Conservation (phyloP, 2,888 invertebrate genomes). For the Callinectes sapidus region DNA sequence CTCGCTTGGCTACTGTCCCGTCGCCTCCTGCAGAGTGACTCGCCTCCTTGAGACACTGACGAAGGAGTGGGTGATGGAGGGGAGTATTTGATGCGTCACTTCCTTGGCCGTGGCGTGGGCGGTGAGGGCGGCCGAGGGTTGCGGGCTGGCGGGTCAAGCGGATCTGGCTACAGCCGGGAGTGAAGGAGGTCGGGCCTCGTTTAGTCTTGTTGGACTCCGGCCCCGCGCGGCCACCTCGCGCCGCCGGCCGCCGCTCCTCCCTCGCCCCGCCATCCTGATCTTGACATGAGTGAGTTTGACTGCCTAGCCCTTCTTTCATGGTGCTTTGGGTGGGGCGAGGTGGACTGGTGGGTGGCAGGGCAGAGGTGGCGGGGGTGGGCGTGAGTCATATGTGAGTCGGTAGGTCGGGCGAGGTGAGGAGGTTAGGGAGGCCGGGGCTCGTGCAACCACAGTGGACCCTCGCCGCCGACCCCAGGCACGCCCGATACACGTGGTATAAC, state of each 20-base stretch:
- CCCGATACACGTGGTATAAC: constrained; percentile 57
- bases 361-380: not conserved
- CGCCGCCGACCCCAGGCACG: constrained; percentile 55
- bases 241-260: not conserved
- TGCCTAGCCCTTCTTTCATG: not conserved
- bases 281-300: constrained; percentile 9
- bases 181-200: constrained; percentile 60
- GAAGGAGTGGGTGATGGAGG: constrained; percentile 9
- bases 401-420: constrained; percentile 63
- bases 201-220: constrained; percentile 31
- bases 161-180: constrained; percentile 37
- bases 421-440: constrained; percentile 63
- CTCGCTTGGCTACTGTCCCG: constrained; percentile 28
- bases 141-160: constrained; percentile 15
- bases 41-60: not conserved
- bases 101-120: not conserved
- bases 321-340: not conserved
- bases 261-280: constrained; percentile 13
- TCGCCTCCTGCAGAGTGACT: not conserved
- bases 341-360: not conserved
- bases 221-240: constrained; percentile 3
- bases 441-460: constrained; percentile 45
- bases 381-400: constrained; percentile 58
- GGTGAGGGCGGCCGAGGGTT: not conserved
- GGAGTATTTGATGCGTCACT: constrained; percentile 32